Evolutionary conservation across 2,888 invertebrate species (phyloP).

Genomic region (Drosophila gaucha): DNA sequence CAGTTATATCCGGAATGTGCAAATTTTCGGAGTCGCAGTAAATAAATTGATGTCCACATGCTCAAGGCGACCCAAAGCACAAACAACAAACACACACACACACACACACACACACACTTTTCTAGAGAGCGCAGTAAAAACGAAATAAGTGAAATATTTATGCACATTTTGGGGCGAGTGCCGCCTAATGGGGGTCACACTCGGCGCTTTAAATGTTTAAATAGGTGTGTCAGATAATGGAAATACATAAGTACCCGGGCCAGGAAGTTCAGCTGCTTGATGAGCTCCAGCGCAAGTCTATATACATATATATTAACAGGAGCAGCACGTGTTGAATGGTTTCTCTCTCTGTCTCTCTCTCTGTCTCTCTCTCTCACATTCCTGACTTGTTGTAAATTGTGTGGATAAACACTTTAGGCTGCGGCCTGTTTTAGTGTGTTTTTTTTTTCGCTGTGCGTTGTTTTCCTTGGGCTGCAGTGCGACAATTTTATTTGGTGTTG

Average conservation of each 20-base stretch:
- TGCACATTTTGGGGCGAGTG: slow-evolving; percentile 65
- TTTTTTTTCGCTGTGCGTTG: slow-evolving; percentile 17
- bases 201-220: slow-evolving; percentile 80
- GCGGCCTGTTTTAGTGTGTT: slow-evolving; percentile 45
- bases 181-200: slow-evolving; percentile 81
- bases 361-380: not conserved
- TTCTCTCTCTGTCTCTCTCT: not conserved
- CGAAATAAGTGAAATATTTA: slow-evolving; percentile 77
- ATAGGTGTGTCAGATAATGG: slow-evolving; percentile 82
- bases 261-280: slow-evolving; percentile 47
- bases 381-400: slow-evolving; percentile 37
- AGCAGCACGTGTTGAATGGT: slow-evolving; percentile 33
- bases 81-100: slow-evolving; percentile 6
- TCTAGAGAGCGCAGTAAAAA: slow-evolving; percentile 48
- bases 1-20: slow-evolving; percentile 54
- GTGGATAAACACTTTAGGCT: slow-evolving; percentile 45
- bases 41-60: slow-evolving; percentile 75
- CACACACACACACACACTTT: slow-evolving; percentile 7
- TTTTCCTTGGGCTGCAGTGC: slow-evolving; percentile 52
- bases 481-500: slow-evolving; percentile 49
- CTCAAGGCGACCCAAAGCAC: slow-evolving; percentile 53
- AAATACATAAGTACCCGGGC: slow-evolving; percentile 71
- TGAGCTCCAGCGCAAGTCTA: slow-evolving; percentile 31
- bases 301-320: slow-evolving; percentile 13
- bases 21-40: slow-evolving; percentile 64